Evolutionary conservation across 2,888 invertebrate species (phyloP).

Genomic region (Exephanes ischioxanthus): DNA sequence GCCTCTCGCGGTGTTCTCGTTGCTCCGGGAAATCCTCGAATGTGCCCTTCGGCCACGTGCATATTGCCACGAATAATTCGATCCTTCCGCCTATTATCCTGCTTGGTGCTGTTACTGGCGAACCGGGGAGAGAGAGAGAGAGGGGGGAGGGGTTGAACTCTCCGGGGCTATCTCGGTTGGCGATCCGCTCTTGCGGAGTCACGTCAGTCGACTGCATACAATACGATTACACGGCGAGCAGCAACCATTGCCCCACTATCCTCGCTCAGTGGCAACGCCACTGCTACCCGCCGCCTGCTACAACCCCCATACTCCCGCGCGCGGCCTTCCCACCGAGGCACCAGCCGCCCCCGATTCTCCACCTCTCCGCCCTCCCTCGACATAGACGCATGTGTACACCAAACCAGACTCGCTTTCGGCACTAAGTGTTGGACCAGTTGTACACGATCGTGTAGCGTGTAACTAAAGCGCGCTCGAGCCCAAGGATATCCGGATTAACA

Average conservation of each 20-base stretch:
- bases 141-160: background rate
- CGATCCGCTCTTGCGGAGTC: constrained; percentile 80
- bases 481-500: constrained; percentile 62
- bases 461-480: constrained; percentile 5
- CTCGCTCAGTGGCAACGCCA: constrained; percentile 22
- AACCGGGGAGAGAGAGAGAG: background rate
- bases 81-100: constrained; percentile 40
- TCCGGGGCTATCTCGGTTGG: constrained; percentile 38
- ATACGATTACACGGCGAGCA: constrained; percentile 80
- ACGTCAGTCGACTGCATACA: constrained; percentile 83
- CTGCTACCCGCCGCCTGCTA: constrained; percentile 30
- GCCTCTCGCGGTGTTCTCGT: constrained; percentile 67
- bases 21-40: constrained; percentile 67
- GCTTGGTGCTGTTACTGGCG: constrained; percentile 15
- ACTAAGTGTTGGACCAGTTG: background rate
- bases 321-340: background rate
- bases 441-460: constrained; percentile 25
- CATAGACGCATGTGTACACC: constrained; percentile 53
- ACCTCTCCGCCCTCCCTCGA: constrained; percentile 12
- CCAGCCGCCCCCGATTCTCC: constrained; percentile 23
- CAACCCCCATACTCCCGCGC: constrained; percentile 16
- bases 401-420: constrained; percentile 27
- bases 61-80: constrained; percentile 73
- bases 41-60: constrained; percentile 74
- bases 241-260: constrained; percentile 73